Base-by-base conservation (phyloP, 1,140 invertebrate species). In the Laupala kohalensis region DNA sequence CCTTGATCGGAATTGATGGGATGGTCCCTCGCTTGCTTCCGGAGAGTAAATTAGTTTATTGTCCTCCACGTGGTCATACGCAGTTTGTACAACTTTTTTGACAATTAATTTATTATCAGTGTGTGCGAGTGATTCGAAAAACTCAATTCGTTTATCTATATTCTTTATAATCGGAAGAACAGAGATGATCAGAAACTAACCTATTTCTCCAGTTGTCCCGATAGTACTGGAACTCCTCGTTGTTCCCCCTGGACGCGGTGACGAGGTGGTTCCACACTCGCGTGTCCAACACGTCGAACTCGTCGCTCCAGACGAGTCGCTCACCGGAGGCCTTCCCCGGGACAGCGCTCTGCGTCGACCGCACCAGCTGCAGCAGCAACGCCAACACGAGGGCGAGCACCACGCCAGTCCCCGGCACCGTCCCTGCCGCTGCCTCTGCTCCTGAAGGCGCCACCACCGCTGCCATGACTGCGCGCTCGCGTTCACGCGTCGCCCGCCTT, bases 201-300 rank as follows among this genome's bases (percentile, higher is more conserved):
- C 76, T 76, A 73, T 76, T 76, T 53, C 71, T 69, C 12, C 71
- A 37, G 37, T 69, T 66, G 71, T 76, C 75, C 3, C 73, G 62
- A 66, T 76, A 76, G 26, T 76, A 76, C 67, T 76, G 74, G 73
- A 76, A 76, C 73, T 76, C 76, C n/a, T 76, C 75, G 69, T 76
- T 76, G 64, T 72, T 71, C 13, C 75, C 74, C 25, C 75, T 37
- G 67, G 68, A 74, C 29, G 71, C 73, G 1, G 76, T 76, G 15
- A 76, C 75, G 30, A 76, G 37, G 64, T 76, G 76, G 23, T 74
- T 67, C 76, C 76, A 76, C 24, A 67, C 65, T 27, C 64, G 28
- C 6, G 62, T 25, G 67, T 76, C 73, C 25, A 76, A 71, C 24
- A 13, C 19, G 69, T 75, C 73, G 71, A 76, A 76, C 67, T 76